phyloP scores from a whole-genome alignment of 1,140 invertebrate species.

The Trypoxylus dichotomus region DNA sequence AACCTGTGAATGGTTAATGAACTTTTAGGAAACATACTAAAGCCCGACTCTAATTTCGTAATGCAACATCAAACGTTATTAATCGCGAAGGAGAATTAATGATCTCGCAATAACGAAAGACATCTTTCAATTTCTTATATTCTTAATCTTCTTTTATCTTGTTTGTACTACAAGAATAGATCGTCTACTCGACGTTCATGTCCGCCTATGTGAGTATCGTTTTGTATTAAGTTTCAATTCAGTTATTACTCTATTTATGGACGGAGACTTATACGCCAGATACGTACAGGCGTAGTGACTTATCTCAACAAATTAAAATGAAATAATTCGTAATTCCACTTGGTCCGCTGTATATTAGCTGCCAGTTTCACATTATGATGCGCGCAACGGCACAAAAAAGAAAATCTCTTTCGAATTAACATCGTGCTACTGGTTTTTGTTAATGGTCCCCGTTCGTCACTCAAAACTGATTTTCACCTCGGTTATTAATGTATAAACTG shows the following conservation, averaged over 20 bases:
- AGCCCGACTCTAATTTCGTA: too few species aligned
- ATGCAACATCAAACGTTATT: not conserved
- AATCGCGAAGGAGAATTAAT: not conserved
- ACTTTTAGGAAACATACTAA: too few species aligned
- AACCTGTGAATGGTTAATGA: too few species aligned
- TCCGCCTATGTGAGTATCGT: not conserved
- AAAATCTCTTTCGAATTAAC: constrained; percentile 46
- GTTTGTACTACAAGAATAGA: not conserved
- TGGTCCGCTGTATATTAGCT: constrained; percentile 36
- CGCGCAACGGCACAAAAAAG: constrained; percentile 37
- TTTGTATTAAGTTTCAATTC: constrained; percentile 22
- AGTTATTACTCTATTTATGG: constrained; percentile 24
- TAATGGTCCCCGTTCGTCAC: constrained; percentile 39
- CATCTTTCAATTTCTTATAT: not conserved
- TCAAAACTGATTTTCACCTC: constrained; percentile 43
- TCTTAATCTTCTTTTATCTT: not conserved
- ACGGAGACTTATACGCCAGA: not conserved
- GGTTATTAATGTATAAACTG: constrained; percentile 41
- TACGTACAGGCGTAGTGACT: not conserved
- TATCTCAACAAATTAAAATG: constrained; percentile 26
- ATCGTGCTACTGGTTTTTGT: constrained; percentile 47
- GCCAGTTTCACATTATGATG: constrained; percentile 32
- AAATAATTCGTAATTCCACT: constrained; percentile 33
- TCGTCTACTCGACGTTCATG: not conserved
- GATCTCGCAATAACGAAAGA: not conserved